Evolutionary conservation across 2,888 invertebrate species (phyloP), one percentile per base, ranked within the genome.

Genomic region (Blera fallax): DNA sequence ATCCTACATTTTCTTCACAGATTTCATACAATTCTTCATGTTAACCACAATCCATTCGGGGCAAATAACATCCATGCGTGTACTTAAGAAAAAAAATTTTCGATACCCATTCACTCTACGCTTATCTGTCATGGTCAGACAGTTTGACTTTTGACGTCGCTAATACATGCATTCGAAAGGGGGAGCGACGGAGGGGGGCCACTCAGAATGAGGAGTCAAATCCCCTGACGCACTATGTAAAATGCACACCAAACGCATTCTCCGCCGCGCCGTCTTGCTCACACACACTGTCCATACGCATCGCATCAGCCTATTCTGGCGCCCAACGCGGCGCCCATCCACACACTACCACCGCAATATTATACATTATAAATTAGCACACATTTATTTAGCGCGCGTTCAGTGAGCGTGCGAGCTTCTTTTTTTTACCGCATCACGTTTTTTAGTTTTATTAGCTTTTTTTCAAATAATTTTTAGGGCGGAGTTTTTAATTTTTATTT

Each of bases 401-500:
- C 40, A 65, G 70, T 70, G 37, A 60, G 48, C 69, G 40, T 56
- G 78, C 37, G 52, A 45, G 60, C 32, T 64, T 48, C n/a, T 50
- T 69, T 73, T 67, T 72, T 85, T 80, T 84, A 70, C 80, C 76
- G 85, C 80, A 80, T 80, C 60, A 48, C 80, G 74, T 77, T 87
- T 78, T 87, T 78, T 79, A 69, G 83, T 76, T 85, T 87, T 82
- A 87, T 79, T 85, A 87, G 82, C 64, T 87, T 89, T 87, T 84
- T 83, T 82, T 87, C 87, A 82, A 87, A 80, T 87, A 87, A 80
- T 87, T 90, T 91, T 91, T 90, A 90, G 91, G 91, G 91, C 91
- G 91, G 91, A 90, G 91, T 91, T 91, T 91, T 91, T 91, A 89
- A 89, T 90, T 91, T 90, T 90, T 90, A 90, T 91, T 90, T 90